phyloP scores from a whole-genome alignment of 2,113 vertebrate genomes.

The Eonycteris spelaea region DNA sequence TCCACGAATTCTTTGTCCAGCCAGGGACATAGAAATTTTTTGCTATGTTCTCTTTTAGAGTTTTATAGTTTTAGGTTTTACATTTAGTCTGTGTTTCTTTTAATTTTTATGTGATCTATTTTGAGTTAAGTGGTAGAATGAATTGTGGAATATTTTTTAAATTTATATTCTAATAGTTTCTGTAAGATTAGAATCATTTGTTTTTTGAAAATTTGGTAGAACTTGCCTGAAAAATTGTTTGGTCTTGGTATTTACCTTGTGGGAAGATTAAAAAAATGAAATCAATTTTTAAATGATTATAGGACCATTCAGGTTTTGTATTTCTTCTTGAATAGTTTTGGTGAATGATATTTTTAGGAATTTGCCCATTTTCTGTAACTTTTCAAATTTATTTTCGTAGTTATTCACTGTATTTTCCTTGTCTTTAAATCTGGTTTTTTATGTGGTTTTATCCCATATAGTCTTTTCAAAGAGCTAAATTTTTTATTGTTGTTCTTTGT shows the following conservation, averaged over 20 bases:
- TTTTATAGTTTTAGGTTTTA: neutral
- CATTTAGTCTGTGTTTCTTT: neutral
- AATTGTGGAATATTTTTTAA: neutral
- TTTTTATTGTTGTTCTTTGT: no score
- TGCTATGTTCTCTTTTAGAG: neutral
- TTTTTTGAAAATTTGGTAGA: neutral
- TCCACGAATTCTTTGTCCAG: neutral
- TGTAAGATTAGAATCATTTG: neutral
- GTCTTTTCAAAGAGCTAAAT: no score
- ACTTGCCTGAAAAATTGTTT: neutral
- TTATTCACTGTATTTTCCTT: no score
- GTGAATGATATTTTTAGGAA: no score
- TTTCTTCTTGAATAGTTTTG: no score
- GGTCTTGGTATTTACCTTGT: neutral
- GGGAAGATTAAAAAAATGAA: neutral
- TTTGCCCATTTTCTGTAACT: no score
- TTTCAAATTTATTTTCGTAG: no score
- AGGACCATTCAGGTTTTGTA: no score
- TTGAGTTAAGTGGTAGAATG: neutral
- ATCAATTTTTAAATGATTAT: neutral
- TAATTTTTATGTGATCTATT: neutral
- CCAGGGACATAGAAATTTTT: neutral
- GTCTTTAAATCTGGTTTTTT: no score
- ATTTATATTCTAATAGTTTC: neutral
- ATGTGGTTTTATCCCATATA: no score